Conservation (phyloP, 2,888 invertebrate genomes). For the Eristalis intricaria region DNA sequence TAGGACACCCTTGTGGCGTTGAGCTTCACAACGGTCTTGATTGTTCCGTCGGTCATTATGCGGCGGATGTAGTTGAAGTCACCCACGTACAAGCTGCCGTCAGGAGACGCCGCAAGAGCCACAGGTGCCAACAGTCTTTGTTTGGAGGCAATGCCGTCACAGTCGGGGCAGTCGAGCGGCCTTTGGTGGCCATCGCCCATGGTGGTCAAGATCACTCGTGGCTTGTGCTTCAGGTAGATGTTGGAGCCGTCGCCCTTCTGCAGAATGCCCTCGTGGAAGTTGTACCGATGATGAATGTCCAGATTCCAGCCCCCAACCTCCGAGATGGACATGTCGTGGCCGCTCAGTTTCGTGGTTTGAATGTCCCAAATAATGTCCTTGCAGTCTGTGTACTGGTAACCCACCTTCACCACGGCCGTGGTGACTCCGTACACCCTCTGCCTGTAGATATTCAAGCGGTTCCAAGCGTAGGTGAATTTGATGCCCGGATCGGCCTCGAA, state of each 20-base stretch:
- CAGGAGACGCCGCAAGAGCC: conserved; percentile 94
- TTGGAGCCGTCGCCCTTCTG: conserved; percentile 99
- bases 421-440: conserved; percentile 98
- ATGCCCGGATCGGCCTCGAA: conserved; percentile 98
- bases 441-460: conserved; percentile 96
- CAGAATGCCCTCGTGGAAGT: conserved; percentile 98
- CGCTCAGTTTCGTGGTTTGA: conserved; percentile 96
- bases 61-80: conserved; percentile 97
- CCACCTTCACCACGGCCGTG: conserved; percentile 96
- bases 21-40: conserved; percentile 81
- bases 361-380: conserved; percentile 97
- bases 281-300: conserved; percentile 98
- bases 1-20: conserved; percentile 97
- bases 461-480: conserved; percentile 99
- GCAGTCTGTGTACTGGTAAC: conserved; percentile 97
- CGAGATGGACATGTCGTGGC: conserved; percentile 97
- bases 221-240: conserved; percentile 95
- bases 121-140: conserved; percentile 95
- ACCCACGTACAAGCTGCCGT: conserved; percentile 96
- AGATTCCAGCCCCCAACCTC: conserved; percentile 99
- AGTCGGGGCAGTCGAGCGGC: conserved; percentile 91
- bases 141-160: conserved; percentile 89
- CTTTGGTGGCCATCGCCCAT: conserved; percentile 96
- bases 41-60: conserved; percentile 91
- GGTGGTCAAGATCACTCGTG: conserved; percentile 93